Evolutionary conservation across 2,888 invertebrate species (phyloP).

Genomic region (Tenthredo amoena): DNA sequence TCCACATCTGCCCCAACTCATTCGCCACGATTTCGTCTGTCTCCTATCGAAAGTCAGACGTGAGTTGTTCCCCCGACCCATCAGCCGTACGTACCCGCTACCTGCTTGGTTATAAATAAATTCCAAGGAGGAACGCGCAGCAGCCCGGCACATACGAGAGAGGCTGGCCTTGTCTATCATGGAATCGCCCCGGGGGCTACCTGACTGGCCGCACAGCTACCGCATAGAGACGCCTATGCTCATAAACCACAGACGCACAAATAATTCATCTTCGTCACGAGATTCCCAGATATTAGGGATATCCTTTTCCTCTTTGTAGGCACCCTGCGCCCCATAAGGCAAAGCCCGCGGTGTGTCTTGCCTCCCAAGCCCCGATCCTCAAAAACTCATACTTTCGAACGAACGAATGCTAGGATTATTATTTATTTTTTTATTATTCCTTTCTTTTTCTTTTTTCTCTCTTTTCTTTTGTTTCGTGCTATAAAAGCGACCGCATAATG

Average conservation of each 20-base stretch:
- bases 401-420: neutral
- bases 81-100: constrained; percentile 43
- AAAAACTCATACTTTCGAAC: neutral
- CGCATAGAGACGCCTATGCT: constrained; percentile 66
- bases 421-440: neutral
- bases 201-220: constrained; percentile 72
- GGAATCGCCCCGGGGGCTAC: constrained; percentile 75
- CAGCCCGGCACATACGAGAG: constrained; percentile 64
- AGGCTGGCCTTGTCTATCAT: constrained; percentile 77
- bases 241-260: constrained; percentile 64
- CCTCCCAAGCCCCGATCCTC: neutral
- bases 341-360: neutral
- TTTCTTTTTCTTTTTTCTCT: neutral
- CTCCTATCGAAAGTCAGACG: constrained; percentile 32
- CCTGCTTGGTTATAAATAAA: constrained; percentile 55
- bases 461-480: neutral
- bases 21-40: neutral
- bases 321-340: neutral
- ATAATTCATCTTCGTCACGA: constrained; percentile 73
- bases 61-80: constrained; percentile 30
- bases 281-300: constrained; percentile 63
- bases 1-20: neutral
- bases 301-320: constrained; percentile 27
- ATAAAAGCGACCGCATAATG: neutral
- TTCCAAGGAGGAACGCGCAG: constrained; percentile 53